Conservation (phyloP, 2,113 vertebrate species). For the Camelus bactrianus region DNA sequence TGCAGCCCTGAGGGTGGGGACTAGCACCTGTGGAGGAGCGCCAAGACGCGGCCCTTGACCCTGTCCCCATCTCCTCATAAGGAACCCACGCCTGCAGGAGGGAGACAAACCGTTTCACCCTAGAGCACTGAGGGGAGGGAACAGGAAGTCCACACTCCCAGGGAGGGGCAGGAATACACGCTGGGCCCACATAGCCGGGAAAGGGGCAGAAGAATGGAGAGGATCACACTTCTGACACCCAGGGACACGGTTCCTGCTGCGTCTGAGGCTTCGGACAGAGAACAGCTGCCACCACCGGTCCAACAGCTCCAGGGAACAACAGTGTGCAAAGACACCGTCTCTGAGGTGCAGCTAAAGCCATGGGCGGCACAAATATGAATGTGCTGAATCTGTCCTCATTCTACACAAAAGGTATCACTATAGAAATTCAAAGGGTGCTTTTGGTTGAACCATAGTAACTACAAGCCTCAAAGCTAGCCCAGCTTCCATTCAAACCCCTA, state of each 20-base stretch:
- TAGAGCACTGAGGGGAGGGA: not conserved
- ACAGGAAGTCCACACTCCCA: not conserved
- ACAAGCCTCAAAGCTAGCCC: not conserved
- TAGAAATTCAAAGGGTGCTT: not conserved
- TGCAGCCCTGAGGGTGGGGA: not conserved
- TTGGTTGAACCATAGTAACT: not conserved
- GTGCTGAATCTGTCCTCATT: not conserved
- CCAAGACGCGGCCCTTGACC: not conserved
- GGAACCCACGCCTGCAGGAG: not conserved
- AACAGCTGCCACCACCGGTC: not conserved
- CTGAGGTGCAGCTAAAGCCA: fast-evolving
- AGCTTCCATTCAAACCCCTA: not conserved
- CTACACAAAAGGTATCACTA: not conserved
- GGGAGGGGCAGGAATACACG: not conserved
- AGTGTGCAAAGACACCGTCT: not conserved
- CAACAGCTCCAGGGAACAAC: not conserved
- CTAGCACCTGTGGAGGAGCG: not conserved
- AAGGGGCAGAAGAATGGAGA: not conserved
- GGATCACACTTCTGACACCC: not conserved
- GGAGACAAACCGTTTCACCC: not conserved
- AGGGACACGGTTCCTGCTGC: not conserved
- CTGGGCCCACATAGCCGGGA: not conserved
- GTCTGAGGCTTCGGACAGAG: not conserved
- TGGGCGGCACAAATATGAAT: not conserved
- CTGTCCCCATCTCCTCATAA: not conserved